Evolutionary conservation across 2,797 vertebrate genomes (phyloP).

Genomic region (Moxostoma hubbsi): DNA sequence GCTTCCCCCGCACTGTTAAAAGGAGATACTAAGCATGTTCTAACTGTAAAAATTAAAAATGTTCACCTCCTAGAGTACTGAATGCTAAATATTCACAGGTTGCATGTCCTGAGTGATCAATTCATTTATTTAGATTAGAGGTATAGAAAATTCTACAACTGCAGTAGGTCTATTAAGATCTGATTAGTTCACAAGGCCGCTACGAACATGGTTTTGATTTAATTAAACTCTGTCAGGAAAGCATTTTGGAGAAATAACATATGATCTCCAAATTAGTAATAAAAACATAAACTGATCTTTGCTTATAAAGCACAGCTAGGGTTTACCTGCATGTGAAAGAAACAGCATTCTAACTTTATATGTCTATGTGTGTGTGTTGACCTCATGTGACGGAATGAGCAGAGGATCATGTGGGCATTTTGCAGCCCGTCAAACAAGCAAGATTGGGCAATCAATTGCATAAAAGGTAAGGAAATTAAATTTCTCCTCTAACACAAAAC

Average conservation of each 20-base stretch:
- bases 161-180: not conserved
- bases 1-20: not conserved
- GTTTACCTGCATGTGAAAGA: constrained; percentile 22
- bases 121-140: not conserved
- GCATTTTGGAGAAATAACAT: constrained; percentile 25
- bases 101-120: constrained; percentile 1
- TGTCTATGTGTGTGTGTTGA: constrained; percentile 25
- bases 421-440: constrained; percentile 47
- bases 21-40: not conserved
- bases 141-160: constrained; percentile 10
- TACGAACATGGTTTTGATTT: not conserved
- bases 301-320: constrained; percentile 18
- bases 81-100: not conserved
- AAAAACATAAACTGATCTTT: constrained; percentile 19
- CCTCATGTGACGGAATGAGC: constrained; percentile 9
- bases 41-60: not conserved
- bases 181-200: not conserved
- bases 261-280: constrained; percentile 29
- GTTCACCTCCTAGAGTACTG: not conserved
- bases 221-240: constrained; percentile 9
- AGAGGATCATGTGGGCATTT: constrained; percentile 41
- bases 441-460: constrained; percentile 48
- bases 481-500: constrained; percentile 34
- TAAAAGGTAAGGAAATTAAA: constrained; percentile 45
- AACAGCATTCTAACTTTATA: not conserved